These are phyloP conservation scores for Willowsia nigromaculata DNA, from an alignment of 2,888 invertebrate genomes.

Conservation along the genomic window DNA sequence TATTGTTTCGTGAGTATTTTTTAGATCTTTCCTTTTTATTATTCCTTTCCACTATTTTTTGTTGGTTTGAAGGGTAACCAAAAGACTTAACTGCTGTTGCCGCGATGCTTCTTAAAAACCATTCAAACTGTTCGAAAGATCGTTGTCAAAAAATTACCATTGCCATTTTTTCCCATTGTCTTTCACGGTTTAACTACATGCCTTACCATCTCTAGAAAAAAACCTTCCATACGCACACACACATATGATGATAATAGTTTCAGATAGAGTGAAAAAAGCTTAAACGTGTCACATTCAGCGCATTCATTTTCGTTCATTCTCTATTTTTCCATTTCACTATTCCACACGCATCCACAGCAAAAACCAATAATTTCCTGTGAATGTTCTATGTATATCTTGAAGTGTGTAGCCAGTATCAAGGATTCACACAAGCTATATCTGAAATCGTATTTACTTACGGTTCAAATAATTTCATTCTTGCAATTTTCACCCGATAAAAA, in stretches of 20 bases:
- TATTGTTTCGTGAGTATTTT: neutral
- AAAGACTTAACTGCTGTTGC: neutral
- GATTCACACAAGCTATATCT: neutral
- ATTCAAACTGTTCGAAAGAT: constrained; percentile 16
- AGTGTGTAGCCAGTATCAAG: neutral
- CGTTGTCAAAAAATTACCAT: constrained; percentile 56
- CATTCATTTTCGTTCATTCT: constrained; percentile 21
- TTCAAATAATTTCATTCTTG: constrained; percentile 53
- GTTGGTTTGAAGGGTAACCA: neutral
- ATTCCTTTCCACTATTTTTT: neutral
- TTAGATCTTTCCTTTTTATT: neutral
- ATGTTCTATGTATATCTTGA: neutral
- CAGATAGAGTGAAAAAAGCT: constrained; percentile 16
- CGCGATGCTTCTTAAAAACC: neutral
- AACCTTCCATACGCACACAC: too few relatives aligned
- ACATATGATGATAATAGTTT: constrained; percentile 1
- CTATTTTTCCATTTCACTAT: neutral
- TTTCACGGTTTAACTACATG: neutral
- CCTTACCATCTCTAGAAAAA: too few relatives aligned
- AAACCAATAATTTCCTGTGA: constrained; percentile 51
- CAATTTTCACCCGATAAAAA: constrained; percentile 52
- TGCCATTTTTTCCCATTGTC: constrained; percentile 44
- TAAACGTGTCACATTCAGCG: constrained; percentile 45
- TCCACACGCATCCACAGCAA: neutral
- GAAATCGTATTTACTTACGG: constrained; percentile 28